Base-by-base conservation (phyloP, 2,888 invertebrate genomes). In the Baronia brevicornis region DNA sequence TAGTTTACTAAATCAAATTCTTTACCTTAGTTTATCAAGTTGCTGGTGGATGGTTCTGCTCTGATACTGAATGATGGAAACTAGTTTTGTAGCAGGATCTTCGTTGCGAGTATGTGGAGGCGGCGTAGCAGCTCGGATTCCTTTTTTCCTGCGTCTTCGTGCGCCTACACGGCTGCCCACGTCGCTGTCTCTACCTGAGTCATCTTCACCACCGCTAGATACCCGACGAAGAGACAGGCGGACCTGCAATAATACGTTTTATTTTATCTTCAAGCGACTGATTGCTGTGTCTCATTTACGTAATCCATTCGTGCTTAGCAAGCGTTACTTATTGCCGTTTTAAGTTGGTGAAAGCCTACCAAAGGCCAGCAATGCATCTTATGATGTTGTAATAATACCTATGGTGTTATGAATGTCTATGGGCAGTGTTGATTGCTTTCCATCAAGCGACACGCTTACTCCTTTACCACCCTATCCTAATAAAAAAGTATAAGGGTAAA, bases 101-200 rank as follows among this genome's bases (percentile, higher is more conserved):
- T 75, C 74, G 33, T 58, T 63, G 35, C 52, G 66, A 2, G 68
- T 54, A n/a, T 65, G 50, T 0, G 77, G 72, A 0, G 79, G 78
- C 0, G 80, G 75, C 0, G 77, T 75, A 15, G 61, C 62, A 1
- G 74, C 48, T 7, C 78, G 53, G 1, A 60, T 33, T 1, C 67
- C 65, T 33, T 64, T 57, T 26, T 70, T 51, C 10, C 75, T 51
- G 3, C 80, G 52, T 21, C 82, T 47, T 14, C 78, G 51, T 0
- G 61, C 58, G 0, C 65, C 69, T 1, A 60, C 54, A 3, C 75
- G 54, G 31, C 77, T 73, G 20, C 78, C 75, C 0, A 67, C 71
- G 19, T 84, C 84, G 39, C 84, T 84, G 48, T 85, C 85, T 1
- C 85, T 57, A 1, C 85, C 85, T 0, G 84, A 84, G 41, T 85